Conservation (phyloP, 2,797 vertebrate genomes). For the Leuciscus waleckii region DNA sequence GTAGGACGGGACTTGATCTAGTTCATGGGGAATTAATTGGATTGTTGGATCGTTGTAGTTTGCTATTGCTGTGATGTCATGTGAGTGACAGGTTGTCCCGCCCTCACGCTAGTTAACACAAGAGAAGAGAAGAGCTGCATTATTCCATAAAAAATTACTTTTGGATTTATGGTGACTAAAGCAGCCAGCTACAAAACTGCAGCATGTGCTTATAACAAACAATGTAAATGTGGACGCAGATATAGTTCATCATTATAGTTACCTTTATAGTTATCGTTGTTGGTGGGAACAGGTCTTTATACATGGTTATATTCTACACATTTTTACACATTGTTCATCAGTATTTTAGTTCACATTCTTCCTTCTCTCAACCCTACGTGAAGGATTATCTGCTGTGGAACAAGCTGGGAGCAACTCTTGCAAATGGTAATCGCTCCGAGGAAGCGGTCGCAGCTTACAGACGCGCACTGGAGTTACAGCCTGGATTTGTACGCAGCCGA, state of each 20-base stretch:
- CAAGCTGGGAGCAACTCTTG: slow-evolving; percentile 94
- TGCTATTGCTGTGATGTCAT: too few species aligned
- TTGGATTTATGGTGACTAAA: background rate
- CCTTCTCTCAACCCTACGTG: background rate
- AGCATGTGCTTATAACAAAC: background rate
- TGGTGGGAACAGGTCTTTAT: background rate
- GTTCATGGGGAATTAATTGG: background rate
- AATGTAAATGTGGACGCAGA: background rate
- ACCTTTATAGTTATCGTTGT: background rate
- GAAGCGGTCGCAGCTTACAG: slow-evolving; percentile 96
- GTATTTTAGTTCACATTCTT: slow-evolving; percentile 15
- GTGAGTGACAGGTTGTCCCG: too few species aligned
- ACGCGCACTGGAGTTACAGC: slow-evolving; percentile 92
- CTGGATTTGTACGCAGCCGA: slow-evolving; percentile 95
- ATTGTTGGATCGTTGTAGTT: background rate
- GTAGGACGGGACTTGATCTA: background rate
- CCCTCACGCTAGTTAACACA: too few species aligned
- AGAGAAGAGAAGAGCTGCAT: background rate
- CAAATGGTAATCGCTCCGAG: slow-evolving; percentile 95
- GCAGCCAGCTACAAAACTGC: background rate
- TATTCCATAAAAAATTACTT: background rate
- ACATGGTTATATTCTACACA: background rate
- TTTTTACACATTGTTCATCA: background rate
- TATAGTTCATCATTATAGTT: background rate
- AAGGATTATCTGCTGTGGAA: slow-evolving; percentile 98